These are phyloP conservation scores for Chymomyza caudatula DNA, from an alignment of 2,888 invertebrate species.

Conservation along the genomic window DNA sequence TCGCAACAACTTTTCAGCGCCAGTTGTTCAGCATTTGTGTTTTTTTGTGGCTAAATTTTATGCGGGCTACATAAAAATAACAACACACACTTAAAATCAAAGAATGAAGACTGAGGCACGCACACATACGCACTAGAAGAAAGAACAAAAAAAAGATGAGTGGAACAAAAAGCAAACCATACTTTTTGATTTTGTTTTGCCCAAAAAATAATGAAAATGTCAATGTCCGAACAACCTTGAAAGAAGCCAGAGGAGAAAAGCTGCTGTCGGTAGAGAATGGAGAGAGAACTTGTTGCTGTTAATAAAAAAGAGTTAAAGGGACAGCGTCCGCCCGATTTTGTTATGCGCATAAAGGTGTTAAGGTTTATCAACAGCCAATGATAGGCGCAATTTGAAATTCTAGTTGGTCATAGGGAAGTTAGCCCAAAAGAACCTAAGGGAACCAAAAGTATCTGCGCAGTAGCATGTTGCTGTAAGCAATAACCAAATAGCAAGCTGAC, in stretches of 20 bases:
- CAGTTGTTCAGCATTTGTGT: constrained; percentile 32
- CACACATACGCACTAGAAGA: constrained; percentile 42
- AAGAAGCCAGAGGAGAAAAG: constrained; percentile 75
- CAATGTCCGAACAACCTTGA: constrained; percentile 79
- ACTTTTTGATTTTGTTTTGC: constrained; percentile 42
- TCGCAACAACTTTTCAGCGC: constrained; percentile 50
- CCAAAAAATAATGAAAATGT: constrained; percentile 75
- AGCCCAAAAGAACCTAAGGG: not conserved
- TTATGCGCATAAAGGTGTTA: constrained; percentile 58
- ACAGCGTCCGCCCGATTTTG: constrained; percentile 42
- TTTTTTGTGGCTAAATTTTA: constrained; percentile 44
- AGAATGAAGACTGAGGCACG: constrained; percentile 48
- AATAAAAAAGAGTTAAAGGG: constrained; percentile 23
- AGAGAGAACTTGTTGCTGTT: not conserved
- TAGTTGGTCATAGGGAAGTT: constrained; percentile 26
- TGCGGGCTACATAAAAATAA: constrained; percentile 55
- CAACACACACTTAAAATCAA: constrained; percentile 35
- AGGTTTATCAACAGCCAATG: constrained; percentile 34
- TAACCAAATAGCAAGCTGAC: not conserved
- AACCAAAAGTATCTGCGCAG: not conserved
- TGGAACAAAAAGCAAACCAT: constrained; percentile 36
- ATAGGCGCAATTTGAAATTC: constrained; percentile 52
- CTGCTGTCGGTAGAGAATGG: constrained; percentile 32
- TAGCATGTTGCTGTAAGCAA: not conserved
- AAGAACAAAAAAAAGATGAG: constrained; percentile 23